Evolutionary conservation across 2,113 vertebrate genomes (phyloP).

Genomic region (Prochilodus magdalenae): DNA sequence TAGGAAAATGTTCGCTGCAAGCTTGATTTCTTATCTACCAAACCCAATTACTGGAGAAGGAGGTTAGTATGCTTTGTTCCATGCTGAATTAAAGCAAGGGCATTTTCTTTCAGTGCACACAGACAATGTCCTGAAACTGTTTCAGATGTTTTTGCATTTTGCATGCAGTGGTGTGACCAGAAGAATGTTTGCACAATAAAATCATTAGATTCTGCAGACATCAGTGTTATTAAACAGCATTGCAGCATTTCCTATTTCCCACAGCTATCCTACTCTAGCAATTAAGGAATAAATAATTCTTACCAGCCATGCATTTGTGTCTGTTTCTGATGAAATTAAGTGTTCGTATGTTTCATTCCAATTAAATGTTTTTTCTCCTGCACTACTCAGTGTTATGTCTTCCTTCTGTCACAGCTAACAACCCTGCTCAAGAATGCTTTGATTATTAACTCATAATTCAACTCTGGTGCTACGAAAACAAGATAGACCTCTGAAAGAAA

Average conservation of each 20-base stretch:
- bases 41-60: conserved; percentile 72
- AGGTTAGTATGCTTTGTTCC: conserved; percentile 65
- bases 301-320: no score
- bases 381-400: no score
- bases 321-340: background rate
- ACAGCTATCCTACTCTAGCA: background rate
- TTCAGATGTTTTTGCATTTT: background rate
- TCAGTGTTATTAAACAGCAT: background rate
- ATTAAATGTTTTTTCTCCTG: no score
- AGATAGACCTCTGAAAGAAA: no score
- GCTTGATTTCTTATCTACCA: conserved; percentile 72
- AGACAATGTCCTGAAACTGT: conserved; percentile 45
- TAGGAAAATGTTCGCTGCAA: conserved; percentile 70
- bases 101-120: conserved; percentile 64
- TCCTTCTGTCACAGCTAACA: no score
- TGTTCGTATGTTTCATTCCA: background rate
- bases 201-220: background rate
- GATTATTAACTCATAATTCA: no score
- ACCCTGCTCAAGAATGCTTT: no score
- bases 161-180: background rate
- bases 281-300: background rate
- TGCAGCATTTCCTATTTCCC: background rate
- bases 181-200: background rate
- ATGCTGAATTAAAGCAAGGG: conserved; percentile 59
- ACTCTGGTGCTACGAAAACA: no score